Evolutionary conservation across 1,140 invertebrate genomes (phyloP), one percentile per base, ranked within the genome.

Genomic region (Kradibia gibbosae): DNA sequence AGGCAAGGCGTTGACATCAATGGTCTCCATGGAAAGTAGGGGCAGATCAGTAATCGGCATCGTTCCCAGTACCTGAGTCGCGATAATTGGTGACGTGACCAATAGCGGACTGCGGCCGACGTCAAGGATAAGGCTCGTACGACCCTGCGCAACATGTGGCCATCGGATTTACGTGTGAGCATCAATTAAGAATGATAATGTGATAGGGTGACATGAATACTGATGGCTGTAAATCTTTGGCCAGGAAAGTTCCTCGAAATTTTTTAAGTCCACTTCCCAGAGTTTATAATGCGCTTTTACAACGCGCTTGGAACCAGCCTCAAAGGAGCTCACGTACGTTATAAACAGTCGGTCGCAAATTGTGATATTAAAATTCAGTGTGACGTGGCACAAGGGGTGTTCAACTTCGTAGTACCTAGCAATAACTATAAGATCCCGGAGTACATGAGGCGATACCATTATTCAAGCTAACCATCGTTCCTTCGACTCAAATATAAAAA

Each of bases 1-100:
- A 13, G 97, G 97, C 82, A 97, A 94, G 92, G 84, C 93, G 91
- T 88, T 94, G 89, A 85, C 93, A 90, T 87, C 93, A 89, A 91
- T 93, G 91, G 91, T 88, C 80, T 94, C 93, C 88, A 93, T 91
- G 73, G 93, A 93, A 25, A 94, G 90, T 20, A 92, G 87, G 67
- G 93, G 93, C 22, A 93, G 87, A 55, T 93, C 92, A 17, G 60
- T 57, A 34, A 83, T 80, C 91, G 88, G 60, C 17, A 34, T 91
- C 87, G 60, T 31, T 0, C 89, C 86, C 50, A 91, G 90, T 62
- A 91, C 84, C 78, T 48, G 25, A 3, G 67, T 3, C 4, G 25
- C 25, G 85, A 90, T 87, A 81, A 89, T 73, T 83, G 81, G 89
- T 86, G 62, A 15, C 5, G 34, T n/a, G 36, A 67, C 62, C 34